Conservation (phyloP, 2,888 invertebrate genomes). For the Conops quadrifasciatus region DNA sequence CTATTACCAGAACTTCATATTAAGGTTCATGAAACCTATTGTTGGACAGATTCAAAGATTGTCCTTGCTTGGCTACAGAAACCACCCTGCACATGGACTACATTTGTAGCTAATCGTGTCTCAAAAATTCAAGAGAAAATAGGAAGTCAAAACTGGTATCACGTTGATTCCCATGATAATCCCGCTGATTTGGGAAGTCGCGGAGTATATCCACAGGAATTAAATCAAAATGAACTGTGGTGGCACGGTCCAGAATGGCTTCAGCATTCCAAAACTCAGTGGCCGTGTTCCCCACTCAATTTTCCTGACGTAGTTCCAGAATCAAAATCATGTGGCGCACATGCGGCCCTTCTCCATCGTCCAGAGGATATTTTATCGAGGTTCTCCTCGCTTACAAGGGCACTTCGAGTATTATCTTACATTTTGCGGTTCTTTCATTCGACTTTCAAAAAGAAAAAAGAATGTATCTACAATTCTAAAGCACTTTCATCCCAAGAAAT, state of each 20-base stretch:
- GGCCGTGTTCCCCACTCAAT: not conserved
- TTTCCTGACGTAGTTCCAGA: not conserved
- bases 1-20: not conserved
- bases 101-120: constrained; percentile 24
- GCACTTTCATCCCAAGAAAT: not conserved
- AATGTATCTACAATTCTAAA: not conserved
- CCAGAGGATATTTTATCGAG: not conserved
- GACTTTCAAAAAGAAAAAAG: not conserved
- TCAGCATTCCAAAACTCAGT: not conserved
- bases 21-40: not conserved
- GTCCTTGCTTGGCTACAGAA: constrained; percentile 32
- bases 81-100: constrained; percentile 18
- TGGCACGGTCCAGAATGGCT: constrained; percentile 34
- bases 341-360: not conserved
- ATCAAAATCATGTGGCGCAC: not conserved
- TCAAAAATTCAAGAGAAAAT: constrained; percentile 20
- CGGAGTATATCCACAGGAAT: not conserved
- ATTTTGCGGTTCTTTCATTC: not conserved
- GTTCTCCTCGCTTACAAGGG: not conserved
- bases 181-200: constrained; percentile 30
- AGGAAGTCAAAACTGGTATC: constrained; percentile 10
- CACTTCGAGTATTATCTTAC: not conserved
- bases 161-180: constrained; percentile 22
- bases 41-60: constrained; percentile 27
- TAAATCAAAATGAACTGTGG: constrained; percentile 10